Evolutionary conservation across 2,113 vertebrate genomes (phyloP), one percentile per base, ranked within the genome.

Genomic region (Trinectes maculatus): DNA sequence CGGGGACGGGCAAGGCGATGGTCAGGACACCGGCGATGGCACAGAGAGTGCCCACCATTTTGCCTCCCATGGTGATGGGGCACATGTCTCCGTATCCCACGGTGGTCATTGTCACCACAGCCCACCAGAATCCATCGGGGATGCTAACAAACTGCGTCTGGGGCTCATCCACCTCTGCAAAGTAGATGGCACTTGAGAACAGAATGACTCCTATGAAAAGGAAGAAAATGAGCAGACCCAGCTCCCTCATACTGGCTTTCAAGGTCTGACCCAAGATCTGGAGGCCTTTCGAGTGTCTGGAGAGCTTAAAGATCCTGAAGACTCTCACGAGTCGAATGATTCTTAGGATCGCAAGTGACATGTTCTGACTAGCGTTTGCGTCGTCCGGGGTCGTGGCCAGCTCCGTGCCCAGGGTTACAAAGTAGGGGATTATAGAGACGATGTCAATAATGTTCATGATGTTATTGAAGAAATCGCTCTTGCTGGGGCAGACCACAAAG

Each of bases 1-100:
- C 97, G 0, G 98, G 97, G 16, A 99, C 97, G 0, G 98, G 98
- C 9, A 99, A 92, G 0, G 98, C 97, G 9, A 99, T 96, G 89
- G 98, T 99, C 80, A 99, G 66, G 33, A 99, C 98, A 3, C 98
- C 98, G 0, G 97, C 95, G 5, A 99, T 98, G 88, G 97, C 98
- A 3, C 97, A 99, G 48, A 99, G 91, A 1, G 96, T 96, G 19
- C 98, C 98, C 57, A 99, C 97, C 33, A 99, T 95, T 91, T 99
- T 99, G 0, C 98, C 98, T 3, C 96, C 97, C 13, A 96, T 85
- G 0, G 97, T 98, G 77, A 91, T 95, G 2, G 98, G 98, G 73
- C 94, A 96, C 98, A 99, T 99, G 88, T 99, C 98, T 1, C 98
- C 98, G 0, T 99, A 99, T 52, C 98, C 98, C 25, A 99, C 98